phyloP scores from a whole-genome alignment of 2,888 invertebrate genomes.

The Habrosyne pyritoides region DNA sequence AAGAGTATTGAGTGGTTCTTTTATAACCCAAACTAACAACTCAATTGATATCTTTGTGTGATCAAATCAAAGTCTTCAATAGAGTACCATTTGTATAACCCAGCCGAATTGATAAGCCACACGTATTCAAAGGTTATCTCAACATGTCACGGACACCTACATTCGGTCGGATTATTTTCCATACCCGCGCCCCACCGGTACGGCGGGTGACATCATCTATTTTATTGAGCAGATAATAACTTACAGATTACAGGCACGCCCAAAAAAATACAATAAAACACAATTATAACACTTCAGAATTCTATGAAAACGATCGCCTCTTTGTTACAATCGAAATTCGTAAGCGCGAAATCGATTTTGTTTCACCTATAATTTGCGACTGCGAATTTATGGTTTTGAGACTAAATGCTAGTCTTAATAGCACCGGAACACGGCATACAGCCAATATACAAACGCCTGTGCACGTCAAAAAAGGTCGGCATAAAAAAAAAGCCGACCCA shows the following conservation, averaged over 20 bases:
- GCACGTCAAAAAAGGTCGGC: slow-evolving; percentile 20
- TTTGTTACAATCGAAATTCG: not conserved
- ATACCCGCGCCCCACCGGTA: slow-evolving; percentile 57
- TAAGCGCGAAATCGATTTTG: not conserved
- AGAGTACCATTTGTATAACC: slow-evolving; percentile 15
- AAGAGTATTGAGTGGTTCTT: not conserved
- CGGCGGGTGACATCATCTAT: slow-evolving; percentile 75
- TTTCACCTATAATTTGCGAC: not conserved
- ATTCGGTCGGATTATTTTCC: slow-evolving; percentile 56
- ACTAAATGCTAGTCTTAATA: not conserved
- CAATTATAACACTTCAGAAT: slow-evolving; percentile 9
- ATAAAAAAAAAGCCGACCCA: slow-evolving; percentile 63
- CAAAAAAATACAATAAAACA: slow-evolving; percentile 43
- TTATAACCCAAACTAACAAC: slow-evolving; percentile 5
- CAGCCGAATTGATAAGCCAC: slow-evolving; percentile 22
- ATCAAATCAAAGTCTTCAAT: slow-evolving; percentile 17
- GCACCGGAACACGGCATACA: slow-evolving; percentile 18
- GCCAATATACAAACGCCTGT: slow-evolving; percentile 15
- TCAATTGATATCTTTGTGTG: slow-evolving; percentile 5
- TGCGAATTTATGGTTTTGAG: not conserved
- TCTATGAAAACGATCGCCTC: slow-evolving; percentile 2
- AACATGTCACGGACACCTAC: slow-evolving; percentile 15
- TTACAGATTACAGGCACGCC: slow-evolving; percentile 73
- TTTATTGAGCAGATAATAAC: slow-evolving; percentile 68
- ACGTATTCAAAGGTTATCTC: slow-evolving; percentile 9